Evolutionary conservation across 2,888 invertebrate species (phyloP).

Genomic region (Dascillus cervinus): DNA sequence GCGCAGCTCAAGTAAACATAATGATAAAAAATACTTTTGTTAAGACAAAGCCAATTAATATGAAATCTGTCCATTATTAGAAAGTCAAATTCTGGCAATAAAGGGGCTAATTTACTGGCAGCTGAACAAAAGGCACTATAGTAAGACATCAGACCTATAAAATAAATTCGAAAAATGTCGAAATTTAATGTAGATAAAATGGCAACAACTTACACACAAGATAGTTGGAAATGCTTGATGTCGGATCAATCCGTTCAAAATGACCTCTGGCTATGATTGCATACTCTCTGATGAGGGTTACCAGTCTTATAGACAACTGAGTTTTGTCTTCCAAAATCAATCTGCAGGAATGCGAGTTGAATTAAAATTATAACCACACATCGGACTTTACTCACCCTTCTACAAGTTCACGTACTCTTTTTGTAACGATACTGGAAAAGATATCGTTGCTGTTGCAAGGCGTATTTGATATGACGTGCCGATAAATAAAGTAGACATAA

Average conservation of each 20-base stretch:
- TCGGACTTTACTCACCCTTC: slow-evolving; percentile 22
- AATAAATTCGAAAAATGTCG: not conserved
- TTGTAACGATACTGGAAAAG: slow-evolving; percentile 29
- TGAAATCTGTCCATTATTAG: slow-evolving; percentile 54
- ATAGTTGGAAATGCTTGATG: slow-evolving; percentile 15
- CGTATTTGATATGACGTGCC: slow-evolving; percentile 31
- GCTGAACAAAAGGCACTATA: slow-evolving; percentile 56
- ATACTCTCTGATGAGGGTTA: slow-evolving; percentile 56
- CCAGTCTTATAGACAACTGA: slow-evolving; percentile 55
- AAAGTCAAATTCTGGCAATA: slow-evolving; percentile 52
- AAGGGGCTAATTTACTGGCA: slow-evolving; percentile 49
- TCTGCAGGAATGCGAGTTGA: slow-evolving; percentile 14
- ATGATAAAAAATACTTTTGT: slow-evolving; percentile 55
- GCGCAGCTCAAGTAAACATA: slow-evolving; percentile 33
- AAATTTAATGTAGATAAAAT: slow-evolving; percentile 1
- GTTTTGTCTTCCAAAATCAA: slow-evolving; percentile 34
- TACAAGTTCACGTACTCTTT: slow-evolving; percentile 31
- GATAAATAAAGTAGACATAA: slow-evolving; percentile 35
- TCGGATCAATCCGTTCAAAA: slow-evolving; percentile 14
- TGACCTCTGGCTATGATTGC: slow-evolving; percentile 55
- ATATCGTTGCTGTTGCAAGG: slow-evolving; percentile 29
- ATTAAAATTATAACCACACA: not conserved
- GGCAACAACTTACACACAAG: slow-evolving; percentile 16
- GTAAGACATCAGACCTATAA: slow-evolving; percentile 50
- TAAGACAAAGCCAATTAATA: slow-evolving; percentile 59